A percentile compares a stretch with the other conserved stretches of the same genome.
phyloP scores from a whole-genome alignment of 2,797 vertebrate species.

The Premnoplex brunnescens region DNA sequence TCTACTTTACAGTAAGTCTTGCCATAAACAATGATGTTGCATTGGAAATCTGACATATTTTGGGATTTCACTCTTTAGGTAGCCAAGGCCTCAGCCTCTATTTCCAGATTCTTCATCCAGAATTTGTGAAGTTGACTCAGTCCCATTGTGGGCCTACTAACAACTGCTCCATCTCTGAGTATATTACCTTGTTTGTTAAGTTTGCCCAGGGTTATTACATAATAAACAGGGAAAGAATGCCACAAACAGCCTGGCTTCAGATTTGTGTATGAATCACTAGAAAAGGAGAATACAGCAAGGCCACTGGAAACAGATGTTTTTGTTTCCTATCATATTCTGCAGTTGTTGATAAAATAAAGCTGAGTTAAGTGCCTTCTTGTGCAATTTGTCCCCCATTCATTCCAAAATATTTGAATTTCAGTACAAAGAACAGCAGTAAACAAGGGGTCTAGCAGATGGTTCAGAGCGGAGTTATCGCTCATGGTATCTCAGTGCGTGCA shows the following conservation, averaged over 20 bases:
- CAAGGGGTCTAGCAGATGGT: conserved; percentile 19
- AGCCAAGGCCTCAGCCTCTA: neutral
- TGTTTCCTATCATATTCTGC: neutral
- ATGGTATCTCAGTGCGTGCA: conserved; percentile 31
- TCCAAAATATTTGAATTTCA: conserved; percentile 40
- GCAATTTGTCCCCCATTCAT: neutral
- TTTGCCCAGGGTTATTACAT: neutral
- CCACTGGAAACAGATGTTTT: conserved; percentile 23
- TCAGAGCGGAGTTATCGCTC: neutral
- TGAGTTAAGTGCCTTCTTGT: neutral
- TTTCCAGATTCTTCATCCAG: neutral
- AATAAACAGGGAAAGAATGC: neutral
- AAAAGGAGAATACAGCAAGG: conserved; percentile 1
- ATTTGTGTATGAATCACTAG: neutral
- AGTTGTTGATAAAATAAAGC: neutral
- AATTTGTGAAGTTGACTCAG: neutral
- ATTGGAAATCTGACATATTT: neutral
- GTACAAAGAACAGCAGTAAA: conserved; percentile 20
- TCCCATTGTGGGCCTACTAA: neutral
- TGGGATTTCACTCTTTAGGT: neutral
- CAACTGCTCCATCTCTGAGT: neutral
- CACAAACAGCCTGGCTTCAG: neutral
- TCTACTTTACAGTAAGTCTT: neutral
- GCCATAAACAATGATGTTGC: neutral
- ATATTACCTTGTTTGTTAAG: neutral